Evolutionary conservation across 2,113 vertebrate species (phyloP), one percentile per base, ranked within the genome.

Genomic region (Narcine bancroftii): DNA sequence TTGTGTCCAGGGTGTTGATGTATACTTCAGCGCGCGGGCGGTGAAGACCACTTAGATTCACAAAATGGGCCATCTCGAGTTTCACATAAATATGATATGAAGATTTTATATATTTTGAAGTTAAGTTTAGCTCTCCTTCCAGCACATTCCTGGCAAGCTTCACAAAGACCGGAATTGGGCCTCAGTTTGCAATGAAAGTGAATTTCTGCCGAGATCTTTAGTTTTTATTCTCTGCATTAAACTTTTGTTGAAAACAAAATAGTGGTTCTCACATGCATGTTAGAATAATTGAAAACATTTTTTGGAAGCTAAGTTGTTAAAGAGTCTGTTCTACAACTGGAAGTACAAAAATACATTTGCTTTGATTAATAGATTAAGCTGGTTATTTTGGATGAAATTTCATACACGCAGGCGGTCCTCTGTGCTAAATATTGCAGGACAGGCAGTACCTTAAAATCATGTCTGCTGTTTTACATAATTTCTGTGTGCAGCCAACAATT

Each of bases 341-440:
- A 81, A 81, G 15, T 81, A 53, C 3, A 26, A 53, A 81, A 81
- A 26, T 50, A 85, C 60, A 60, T 60, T 85, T 53, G 13, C 13
- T 36, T 60, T n/a, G 53, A 56, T 36, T 36, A 85, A 87, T n/a
- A 39, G 56, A 60, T 56, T 53, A 83, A 17, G 60, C 81, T 87
- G 53, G n/a, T 60, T 6, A 85, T 85, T 85, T 85, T 21, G 5
- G 33, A 87, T 87, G 33, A 60, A 63, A 87, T 83, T 83, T 83
- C 47, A 83, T 50, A 83, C 26, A 15, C 17, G 29, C 79, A 83
- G 50, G 47, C 29, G 26, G 21, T 53, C 47, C 9, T 53, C 11
- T 81, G 77, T 33, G 17, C 76, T 29, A 24, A 47, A 5, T 24
- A 47, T 29, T 71, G 69, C 69, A 71, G 26, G 3, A 24, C 69